Conservation (phyloP, 2,888 invertebrate species). For the Choristoneura rosaceana region DNA sequence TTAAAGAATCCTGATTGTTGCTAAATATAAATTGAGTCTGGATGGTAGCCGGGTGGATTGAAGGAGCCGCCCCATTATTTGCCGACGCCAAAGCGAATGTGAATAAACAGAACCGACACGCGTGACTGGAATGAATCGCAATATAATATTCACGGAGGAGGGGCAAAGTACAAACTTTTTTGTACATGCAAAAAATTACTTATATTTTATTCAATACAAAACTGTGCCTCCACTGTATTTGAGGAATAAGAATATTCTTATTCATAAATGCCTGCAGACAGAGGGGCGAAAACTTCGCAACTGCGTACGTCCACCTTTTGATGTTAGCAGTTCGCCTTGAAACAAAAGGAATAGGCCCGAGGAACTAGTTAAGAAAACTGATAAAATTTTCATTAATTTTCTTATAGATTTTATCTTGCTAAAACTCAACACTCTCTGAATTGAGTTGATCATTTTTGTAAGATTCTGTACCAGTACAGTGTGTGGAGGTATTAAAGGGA, state of each 20-base stretch:
- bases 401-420: no score
- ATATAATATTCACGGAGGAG: slow-evolving; percentile 61
- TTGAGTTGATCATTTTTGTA: no score
- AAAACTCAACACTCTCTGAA: no score
- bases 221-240: slow-evolving; percentile 42
- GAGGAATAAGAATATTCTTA: slow-evolving; percentile 44
- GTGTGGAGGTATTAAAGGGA: no score
- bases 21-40: slow-evolving; percentile 14
- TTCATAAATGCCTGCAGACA: slow-evolving; percentile 45
- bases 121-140: slow-evolving; percentile 77
- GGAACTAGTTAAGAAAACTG: background rate
- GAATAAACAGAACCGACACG: slow-evolving; percentile 72
- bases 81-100: slow-evolving; percentile 70
- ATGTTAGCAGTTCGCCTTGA: background rate
- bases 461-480: no score
- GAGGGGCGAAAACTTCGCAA: slow-evolving; percentile 12
- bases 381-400: no score
- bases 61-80: slow-evolving; percentile 74
- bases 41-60: slow-evolving; percentile 55
- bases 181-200: slow-evolving; percentile 63
- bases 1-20: background rate
- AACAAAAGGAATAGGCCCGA: background rate
- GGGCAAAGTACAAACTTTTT: slow-evolving; percentile 62
- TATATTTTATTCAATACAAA: slow-evolving; percentile 66
- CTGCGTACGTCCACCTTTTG: slow-evolving; percentile 8